Conservation (phyloP, 2,888 invertebrate species). For the Dorcus parallelipipedus region DNA sequence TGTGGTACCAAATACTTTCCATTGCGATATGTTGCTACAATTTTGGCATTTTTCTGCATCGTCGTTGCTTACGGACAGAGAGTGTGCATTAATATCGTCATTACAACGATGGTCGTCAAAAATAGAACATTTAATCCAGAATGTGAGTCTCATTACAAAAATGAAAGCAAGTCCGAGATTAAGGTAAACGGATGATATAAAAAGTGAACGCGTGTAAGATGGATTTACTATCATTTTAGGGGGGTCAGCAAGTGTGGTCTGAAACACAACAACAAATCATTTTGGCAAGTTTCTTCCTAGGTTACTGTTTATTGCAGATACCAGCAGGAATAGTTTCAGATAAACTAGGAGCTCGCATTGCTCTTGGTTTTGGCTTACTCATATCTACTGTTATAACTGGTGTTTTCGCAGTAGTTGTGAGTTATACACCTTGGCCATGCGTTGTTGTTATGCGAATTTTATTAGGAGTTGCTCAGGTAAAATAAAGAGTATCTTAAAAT, state of each 20-base stretch:
- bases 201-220: not conserved
- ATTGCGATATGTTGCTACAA: not conserved
- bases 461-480: conserved; percentile 18
- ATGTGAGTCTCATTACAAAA: not conserved
- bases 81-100: conserved; percentile 9
- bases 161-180: not conserved
- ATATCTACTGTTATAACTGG: conserved; percentile 12
- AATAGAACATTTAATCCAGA: not conserved
- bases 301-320: conserved; percentile 16
- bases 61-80: conserved; percentile 14
- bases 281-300: conserved; percentile 15
- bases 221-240: conserved; percentile 1
- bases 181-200: not conserved
- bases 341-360: conserved; percentile 13
- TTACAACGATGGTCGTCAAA: conserved; percentile 8
- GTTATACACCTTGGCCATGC: conserved; percentile 1
- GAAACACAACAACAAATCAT: conserved; percentile 6
- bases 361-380: conserved; percentile 7
- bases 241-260: conserved; percentile 11
- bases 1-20: conserved; percentile 6
- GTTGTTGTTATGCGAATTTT: conserved; percentile 9
- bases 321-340: conserved; percentile 17
- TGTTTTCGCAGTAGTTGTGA: conserved; percentile 7
- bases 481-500: not conserved
- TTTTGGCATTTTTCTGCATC: conserved; percentile 5